Conservation (phyloP, 2,797 vertebrate species). For the Sebastes trivittatus region DNA sequence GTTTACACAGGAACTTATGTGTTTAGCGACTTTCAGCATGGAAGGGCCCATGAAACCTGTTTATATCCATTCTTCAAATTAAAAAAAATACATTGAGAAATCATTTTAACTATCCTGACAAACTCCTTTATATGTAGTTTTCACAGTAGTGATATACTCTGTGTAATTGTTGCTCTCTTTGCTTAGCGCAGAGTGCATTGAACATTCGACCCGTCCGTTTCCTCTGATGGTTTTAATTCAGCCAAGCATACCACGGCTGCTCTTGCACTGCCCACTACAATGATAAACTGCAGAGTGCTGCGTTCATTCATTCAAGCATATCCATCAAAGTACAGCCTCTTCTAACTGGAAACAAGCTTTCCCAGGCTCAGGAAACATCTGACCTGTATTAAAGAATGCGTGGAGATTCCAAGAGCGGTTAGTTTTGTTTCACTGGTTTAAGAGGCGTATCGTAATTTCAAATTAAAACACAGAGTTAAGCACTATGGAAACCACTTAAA, state of each 20-base stretch:
- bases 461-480: conserved; percentile 71
- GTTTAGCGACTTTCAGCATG: not conserved
- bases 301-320: conserved; percentile 61
- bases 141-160: conserved; percentile 12
- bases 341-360: conserved; percentile 56
- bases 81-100: not conserved
- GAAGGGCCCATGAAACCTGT: not conserved
- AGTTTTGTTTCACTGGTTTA: conserved; percentile 58
- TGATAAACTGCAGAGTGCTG: conserved; percentile 63
- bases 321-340: conserved; percentile 61
- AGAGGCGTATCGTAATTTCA: conserved; percentile 60
- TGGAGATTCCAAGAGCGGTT: conserved; percentile 44
- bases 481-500: conserved; percentile 75
- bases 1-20: conserved; percentile 10
- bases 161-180: conserved; percentile 24
- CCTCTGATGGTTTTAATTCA: conserved; percentile 66
- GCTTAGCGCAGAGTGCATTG: conserved; percentile 32
- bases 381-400: conserved; percentile 67
- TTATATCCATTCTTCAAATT: not conserved
- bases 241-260: conserved; percentile 34
- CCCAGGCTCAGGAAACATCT: conserved; percentile 65
- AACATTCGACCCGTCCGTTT: conserved; percentile 43
- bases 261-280: conserved; percentile 43
- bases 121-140: conserved; percentile 9
- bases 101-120: not conserved